Percentiles rank a stretch among this genome's conserved stretches.
Evolutionary conservation across 2,113 vertebrate species (phyloP).

Genomic region (Rafetus swinhoei): DNA sequence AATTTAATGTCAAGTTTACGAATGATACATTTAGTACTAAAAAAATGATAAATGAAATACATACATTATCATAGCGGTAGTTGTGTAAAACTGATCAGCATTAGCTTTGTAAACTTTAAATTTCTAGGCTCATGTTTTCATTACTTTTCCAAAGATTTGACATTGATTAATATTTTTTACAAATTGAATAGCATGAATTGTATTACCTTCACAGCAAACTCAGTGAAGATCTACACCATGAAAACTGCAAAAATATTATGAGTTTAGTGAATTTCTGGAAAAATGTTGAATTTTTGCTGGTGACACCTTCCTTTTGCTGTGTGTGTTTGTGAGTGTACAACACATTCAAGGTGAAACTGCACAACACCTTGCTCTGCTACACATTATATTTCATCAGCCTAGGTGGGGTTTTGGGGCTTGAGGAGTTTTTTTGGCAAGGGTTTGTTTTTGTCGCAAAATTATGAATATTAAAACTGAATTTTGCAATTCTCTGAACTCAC

Average conservation of each 20-base stretch:
- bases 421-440: neutral
- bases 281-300: neutral
- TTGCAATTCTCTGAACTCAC: neutral
- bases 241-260: constrained; percentile 55
- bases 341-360: constrained; percentile 48
- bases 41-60: constrained; percentile 56
- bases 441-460: neutral
- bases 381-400: neutral
- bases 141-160: constrained; percentile 41
- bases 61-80: constrained; percentile 49
- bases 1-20: constrained; percentile 50
- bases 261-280: constrained; percentile 61
- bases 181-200: constrained; percentile 42
- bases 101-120: constrained; percentile 50
- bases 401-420: neutral
- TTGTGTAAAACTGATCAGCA: constrained; percentile 44
- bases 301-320: constrained; percentile 1
- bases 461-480: neutral
- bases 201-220: constrained; percentile 62
- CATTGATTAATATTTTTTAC: neutral
- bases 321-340: neutral
- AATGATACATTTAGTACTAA: constrained; percentile 45
- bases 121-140: constrained; percentile 46
- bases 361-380: constrained; percentile 1
- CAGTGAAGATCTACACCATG: constrained; percentile 47